Percentiles rank a stretch among this genome's conserved stretches.
Evolutionary conservation across 2,113 vertebrate genomes (phyloP).

Genomic region (Phalacrocorax carbo): DNA sequence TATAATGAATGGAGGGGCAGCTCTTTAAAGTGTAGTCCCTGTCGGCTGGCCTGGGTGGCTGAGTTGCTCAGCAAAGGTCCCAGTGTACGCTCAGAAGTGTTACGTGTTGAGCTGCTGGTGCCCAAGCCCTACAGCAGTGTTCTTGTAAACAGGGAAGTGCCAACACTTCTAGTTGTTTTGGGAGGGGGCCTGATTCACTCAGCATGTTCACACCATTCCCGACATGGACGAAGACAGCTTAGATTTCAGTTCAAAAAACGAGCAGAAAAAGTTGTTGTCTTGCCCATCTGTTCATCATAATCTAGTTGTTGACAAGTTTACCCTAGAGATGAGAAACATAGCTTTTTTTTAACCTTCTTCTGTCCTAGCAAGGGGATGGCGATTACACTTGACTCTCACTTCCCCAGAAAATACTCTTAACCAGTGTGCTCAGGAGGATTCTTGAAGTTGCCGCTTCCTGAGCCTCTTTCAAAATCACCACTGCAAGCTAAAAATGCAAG

Average conservation of each 20-base stretch:
- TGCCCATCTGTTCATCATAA: conserved; percentile 17
- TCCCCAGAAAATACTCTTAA: neutral
- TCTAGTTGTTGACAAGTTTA: neutral
- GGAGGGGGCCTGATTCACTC: neutral
- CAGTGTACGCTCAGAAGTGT: neutral
- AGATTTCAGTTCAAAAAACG: neutral
- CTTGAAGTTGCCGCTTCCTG: neutral
- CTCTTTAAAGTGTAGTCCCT: neutral
- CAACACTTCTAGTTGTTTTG: neutral
- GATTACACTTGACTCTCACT: neutral
- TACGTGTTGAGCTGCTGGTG: neutral
- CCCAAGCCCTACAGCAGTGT: neutral
- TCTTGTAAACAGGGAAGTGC: neutral
- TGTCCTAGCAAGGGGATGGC: neutral
- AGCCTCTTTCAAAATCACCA: neutral
- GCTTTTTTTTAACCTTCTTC: neutral
- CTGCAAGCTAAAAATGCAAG: neutral
- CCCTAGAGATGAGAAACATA: neutral
- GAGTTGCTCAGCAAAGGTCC: neutral
- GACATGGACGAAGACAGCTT: neutral
- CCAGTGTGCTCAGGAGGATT: neutral
- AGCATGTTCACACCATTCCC: neutral
- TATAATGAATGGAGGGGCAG: neutral
- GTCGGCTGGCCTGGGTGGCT: neutral
- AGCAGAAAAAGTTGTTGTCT: neutral